These are phyloP conservation scores for Helobdella robusta DNA, from an alignment of 2,888 invertebrate genomes.

Conservation along the genomic window DNA sequence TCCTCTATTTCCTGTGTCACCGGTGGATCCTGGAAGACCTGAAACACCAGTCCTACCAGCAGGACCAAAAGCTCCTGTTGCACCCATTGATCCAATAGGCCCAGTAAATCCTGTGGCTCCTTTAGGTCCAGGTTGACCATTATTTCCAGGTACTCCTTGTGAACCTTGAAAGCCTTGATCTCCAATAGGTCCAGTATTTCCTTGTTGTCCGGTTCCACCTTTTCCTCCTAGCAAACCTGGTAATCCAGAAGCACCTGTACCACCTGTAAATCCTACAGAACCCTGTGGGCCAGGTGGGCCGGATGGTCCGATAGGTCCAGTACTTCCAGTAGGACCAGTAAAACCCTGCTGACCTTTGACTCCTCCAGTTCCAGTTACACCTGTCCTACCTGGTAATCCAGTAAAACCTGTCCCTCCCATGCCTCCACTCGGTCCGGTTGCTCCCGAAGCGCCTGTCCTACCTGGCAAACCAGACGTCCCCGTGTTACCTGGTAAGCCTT, in stretches of 20 bases:
- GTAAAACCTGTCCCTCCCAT: conserved; percentile 7
- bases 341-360: neutral
- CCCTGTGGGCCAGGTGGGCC: too few species aligned
- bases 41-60: neutral
- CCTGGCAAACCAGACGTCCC: neutral
- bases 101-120: too few species aligned
- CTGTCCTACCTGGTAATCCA: conserved; percentile 20
- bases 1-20: conserved; percentile 26
- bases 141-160: too few species aligned
- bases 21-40: conserved; percentile 26
- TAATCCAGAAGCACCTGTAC: too few species aligned
- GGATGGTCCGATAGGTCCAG: conserved; percentile 4
- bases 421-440: too few species aligned
- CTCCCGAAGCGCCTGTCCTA: neutral
- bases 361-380: conserved; percentile 19
- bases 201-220: conserved; percentile 21
- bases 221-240: conserved; percentile 7
- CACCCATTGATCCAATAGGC: too few species aligned
- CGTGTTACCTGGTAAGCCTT: too few species aligned
- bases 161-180: too few species aligned
- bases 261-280: too few species aligned
- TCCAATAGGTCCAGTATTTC: too few species aligned
- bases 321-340: conserved; percentile 4
- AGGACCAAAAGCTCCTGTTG: too few species aligned
- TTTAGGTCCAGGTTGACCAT: too few species aligned